phyloP scores from a whole-genome alignment of 2,797 vertebrate genomes.

The Macropus fuliginosus region DNA sequence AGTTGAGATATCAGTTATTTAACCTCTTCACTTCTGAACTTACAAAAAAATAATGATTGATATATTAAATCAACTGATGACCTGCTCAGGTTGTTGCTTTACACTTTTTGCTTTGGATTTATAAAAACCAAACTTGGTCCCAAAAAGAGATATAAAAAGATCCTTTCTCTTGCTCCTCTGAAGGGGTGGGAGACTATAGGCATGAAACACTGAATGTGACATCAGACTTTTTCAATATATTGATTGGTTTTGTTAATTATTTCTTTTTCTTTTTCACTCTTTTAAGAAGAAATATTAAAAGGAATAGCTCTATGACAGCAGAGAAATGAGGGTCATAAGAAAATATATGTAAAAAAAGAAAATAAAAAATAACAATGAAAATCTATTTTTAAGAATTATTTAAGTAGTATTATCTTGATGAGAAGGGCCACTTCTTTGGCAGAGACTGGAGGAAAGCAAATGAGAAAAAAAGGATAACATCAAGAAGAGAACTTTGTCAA shows the following conservation, averaged over 20 bases:
- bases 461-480: not conserved
- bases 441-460: not conserved
- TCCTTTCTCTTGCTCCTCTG: not conserved
- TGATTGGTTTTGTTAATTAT: not conserved
- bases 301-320: not conserved
- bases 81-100: not conserved
- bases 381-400: not conserved
- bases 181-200: not conserved
- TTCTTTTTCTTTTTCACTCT: not conserved
- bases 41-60: not conserved
- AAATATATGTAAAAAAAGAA: not conserved
- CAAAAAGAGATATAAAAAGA: not conserved
- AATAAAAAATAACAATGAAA: not conserved
- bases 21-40: not conserved
- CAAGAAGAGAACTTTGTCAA: not conserved
- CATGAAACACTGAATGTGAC: not conserved
- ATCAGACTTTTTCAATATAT: not conserved
- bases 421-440: not conserved
- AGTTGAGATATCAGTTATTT: slow-evolving; percentile 37
- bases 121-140: not conserved
- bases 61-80: not conserved
- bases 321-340: not conserved
- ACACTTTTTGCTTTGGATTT: not conserved
- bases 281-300: not conserved
- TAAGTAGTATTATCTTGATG: not conserved